Percentiles rank a stretch among this genome's conserved stretches.
Evolutionary conservation across 2,113 vertebrate genomes (phyloP).

Genomic region (Hucho hucho): DNA sequence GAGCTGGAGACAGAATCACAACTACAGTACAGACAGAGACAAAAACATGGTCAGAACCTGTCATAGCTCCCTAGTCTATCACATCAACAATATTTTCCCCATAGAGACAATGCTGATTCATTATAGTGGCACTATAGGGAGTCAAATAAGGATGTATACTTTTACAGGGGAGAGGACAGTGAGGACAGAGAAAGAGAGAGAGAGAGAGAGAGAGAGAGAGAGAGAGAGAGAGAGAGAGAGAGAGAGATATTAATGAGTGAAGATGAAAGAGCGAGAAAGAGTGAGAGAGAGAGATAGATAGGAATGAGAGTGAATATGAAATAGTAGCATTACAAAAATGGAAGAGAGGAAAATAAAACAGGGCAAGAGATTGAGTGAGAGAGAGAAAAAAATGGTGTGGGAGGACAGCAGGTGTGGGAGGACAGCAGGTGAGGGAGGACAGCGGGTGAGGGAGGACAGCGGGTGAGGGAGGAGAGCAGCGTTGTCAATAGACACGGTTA

Average conservation of each 20-base stretch:
- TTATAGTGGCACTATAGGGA: no score
- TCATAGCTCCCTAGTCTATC: neutral
- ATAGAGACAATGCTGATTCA: neutral
- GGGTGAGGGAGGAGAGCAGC: neutral
- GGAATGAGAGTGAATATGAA: constrained; percentile 1
- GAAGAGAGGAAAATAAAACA: neutral
- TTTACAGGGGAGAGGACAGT: neutral
- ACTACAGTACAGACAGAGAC: neutral
- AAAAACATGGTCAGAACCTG: neutral
- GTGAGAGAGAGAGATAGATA: neutral
- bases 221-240: neutral
- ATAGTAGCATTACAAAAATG: neutral
- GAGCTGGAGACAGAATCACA: neutral
- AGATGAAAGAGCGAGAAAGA: neutral
- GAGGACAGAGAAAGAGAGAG: neutral
- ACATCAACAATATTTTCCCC: neutral
- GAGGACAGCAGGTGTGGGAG: neutral
- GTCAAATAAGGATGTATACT: neutral
- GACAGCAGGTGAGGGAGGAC: neutral
- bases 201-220: neutral
- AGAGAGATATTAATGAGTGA: no score
- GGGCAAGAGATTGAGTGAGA: neutral
- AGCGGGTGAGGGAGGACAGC: neutral
- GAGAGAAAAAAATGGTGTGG: neutral
- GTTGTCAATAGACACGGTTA: neutral